phyloP scores from a whole-genome alignment of 1,140 invertebrate genomes.

The Drosophila rhopaloa region DNA sequence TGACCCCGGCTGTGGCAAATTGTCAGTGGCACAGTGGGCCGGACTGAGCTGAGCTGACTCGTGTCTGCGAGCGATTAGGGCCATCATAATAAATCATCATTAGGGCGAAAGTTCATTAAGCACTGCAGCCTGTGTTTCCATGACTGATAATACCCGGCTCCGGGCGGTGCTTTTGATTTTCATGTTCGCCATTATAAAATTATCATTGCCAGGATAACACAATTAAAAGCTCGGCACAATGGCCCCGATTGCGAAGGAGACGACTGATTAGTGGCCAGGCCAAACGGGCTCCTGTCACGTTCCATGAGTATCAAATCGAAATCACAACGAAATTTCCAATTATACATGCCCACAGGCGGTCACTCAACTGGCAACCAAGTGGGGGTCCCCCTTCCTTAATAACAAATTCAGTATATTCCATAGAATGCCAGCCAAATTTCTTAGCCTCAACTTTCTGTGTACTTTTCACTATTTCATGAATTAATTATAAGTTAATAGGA shows the following conservation, averaged over 20 bases:
- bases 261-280: slow-evolving; percentile 21
- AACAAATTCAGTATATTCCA: not conserved
- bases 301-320: slow-evolving; percentile 63
- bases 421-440: not conserved
- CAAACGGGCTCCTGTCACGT: slow-evolving; percentile 63
- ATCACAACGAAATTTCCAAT: slow-evolving; percentile 62
- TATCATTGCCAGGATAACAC: slow-evolving; percentile 61
- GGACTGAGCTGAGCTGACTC: slow-evolving; percentile 13
- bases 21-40: slow-evolving; percentile 32
- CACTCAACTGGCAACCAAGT: slow-evolving; percentile 28
- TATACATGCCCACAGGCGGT: slow-evolving; percentile 57
- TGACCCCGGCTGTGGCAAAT: slow-evolving; percentile 47
- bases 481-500: not conserved
- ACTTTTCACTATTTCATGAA: not conserved
- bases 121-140: slow-evolving; percentile 32
- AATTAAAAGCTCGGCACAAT: slow-evolving; percentile 60
- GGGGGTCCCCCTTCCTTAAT: not conserved
- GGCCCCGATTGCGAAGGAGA: slow-evolving; percentile 21
- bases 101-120: slow-evolving; percentile 67
- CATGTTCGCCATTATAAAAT: slow-evolving; percentile 57
- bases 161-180: slow-evolving; percentile 55
- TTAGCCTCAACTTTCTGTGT: not conserved
- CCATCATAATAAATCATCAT: slow-evolving; percentile 77
- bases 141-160: slow-evolving; percentile 40
- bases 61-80: slow-evolving; percentile 62